phyloP scores from a whole-genome alignment of 2,888 invertebrate genomes.

The Furcula furcula region DNA sequence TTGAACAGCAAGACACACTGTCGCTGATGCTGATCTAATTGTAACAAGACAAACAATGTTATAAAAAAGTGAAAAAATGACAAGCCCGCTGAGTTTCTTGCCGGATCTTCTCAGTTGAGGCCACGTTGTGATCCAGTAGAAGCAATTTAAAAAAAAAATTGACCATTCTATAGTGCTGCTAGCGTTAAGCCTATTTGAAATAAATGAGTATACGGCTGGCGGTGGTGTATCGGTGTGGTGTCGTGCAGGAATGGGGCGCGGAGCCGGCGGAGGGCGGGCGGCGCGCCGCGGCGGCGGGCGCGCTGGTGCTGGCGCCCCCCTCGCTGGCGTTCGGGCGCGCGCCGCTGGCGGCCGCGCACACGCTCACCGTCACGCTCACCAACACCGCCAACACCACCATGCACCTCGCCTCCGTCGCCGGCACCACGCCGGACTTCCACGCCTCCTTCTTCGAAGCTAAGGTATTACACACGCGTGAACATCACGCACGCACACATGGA shows the following conservation, averaged over 20 bases:
- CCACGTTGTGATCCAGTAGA: no score
- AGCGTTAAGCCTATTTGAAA: no score
- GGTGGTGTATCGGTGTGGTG: neutral
- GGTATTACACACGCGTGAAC: constrained; percentile 79
- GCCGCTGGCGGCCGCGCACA: constrained; percentile 93
- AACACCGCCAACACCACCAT: constrained; percentile 95
- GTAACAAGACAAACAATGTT: no score
- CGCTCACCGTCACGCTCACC: constrained; percentile 92
- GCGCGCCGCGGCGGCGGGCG: constrained; percentile 35
- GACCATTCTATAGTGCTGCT: no score
- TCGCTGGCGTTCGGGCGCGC: constrained; percentile 81
- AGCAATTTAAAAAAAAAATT: no score
- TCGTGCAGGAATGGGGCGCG: constrained; percentile 59
- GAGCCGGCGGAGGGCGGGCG: constrained; percentile 24
- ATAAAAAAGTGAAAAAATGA: no score
- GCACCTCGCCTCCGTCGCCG: constrained; percentile 96
- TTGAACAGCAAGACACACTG: no score
- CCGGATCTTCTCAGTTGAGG: no score
- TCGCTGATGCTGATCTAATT: no score
- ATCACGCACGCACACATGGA: no score
- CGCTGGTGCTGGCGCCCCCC: constrained; percentile 69
- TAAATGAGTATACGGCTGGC: no score
- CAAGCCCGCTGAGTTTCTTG: no score
- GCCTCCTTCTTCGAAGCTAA: constrained; percentile 98
- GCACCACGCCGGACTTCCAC: constrained; percentile 97